Evolutionary conservation across 2,113 vertebrate species (phyloP).

Genomic region (Hydropotes inermis): DNA sequence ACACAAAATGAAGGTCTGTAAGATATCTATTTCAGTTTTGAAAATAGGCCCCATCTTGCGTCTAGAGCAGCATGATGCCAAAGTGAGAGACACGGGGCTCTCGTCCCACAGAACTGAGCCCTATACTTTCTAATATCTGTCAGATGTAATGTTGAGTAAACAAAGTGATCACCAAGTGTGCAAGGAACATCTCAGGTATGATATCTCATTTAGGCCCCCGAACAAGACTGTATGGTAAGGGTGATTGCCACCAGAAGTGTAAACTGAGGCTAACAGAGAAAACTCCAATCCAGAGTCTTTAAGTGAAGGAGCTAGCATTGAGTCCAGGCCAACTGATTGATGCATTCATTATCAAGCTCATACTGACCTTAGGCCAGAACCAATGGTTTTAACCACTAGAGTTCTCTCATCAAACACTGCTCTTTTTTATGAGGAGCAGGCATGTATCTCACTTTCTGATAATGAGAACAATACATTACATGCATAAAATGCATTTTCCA

Average conservation of each 20-base stretch:
- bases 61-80: background rate
- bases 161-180: background rate
- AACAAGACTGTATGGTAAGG: background rate
- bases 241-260: background rate
- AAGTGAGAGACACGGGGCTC: background rate
- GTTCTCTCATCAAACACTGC: background rate
- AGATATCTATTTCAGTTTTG: background rate
- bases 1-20: background rate
- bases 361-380: background rate
- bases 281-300: background rate
- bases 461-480: background rate
- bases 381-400: background rate
- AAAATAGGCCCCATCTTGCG: background rate
- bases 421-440: background rate
- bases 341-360: background rate
- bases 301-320: background rate
- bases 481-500: background rate
- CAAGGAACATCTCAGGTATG: background rate
- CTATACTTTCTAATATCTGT: background rate
- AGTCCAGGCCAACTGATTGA: background rate
- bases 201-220: background rate
- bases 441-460: background rate
- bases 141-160: background rate
- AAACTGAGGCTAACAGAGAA: background rate
- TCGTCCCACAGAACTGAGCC: background rate